Evolutionary conservation across 2,797 vertebrate species (phyloP).

Genomic region (Sebastiscus albofasciatus): DNA sequence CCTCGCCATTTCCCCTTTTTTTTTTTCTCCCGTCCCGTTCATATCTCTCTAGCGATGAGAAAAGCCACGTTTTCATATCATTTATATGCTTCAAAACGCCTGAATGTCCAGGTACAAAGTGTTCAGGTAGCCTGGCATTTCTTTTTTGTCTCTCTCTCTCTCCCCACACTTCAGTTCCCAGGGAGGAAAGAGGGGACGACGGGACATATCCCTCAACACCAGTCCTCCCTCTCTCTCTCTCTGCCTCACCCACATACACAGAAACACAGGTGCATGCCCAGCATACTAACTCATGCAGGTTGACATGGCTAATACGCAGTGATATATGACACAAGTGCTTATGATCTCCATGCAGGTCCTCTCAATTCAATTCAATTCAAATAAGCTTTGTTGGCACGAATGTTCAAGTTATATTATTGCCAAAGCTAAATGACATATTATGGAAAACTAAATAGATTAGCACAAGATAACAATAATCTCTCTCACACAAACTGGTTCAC

Average conservation of each 20-base stretch:
- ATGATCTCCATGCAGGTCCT: not conserved
- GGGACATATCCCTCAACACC: slow-evolving; percentile 25
- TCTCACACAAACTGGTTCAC: not conserved
- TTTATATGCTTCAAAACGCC: not conserved
- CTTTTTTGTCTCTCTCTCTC: not conserved
- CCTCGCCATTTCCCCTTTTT: not conserved
- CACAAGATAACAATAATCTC: not conserved
- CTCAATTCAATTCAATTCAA: too few species aligned
- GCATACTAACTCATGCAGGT: slow-evolving; percentile 23
- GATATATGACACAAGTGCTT: slow-evolving; percentile 31
- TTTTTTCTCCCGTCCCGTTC: not conserved
- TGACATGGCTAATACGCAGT: slow-evolving; percentile 15
- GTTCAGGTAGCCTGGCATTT: not conserved
- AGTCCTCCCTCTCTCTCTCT: not conserved
- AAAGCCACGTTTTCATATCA: not conserved
- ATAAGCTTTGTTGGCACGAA: too few species aligned
- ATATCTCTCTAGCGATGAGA: not conserved
- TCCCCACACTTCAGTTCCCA: slow-evolving; percentile 15
- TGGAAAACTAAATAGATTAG: too few species aligned
- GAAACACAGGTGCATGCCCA: slow-evolving; percentile 42
- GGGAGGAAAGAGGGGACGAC: slow-evolving; percentile 19
- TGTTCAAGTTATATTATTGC: too few species aligned
- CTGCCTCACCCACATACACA: slow-evolving; percentile 57
- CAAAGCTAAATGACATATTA: too few species aligned
- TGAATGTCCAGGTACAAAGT: slow-evolving; percentile 12